These are phyloP conservation scores for Drosophila obscura DNA, from an alignment of 1,140 invertebrate genomes.

Conservation along the genomic window DNA sequence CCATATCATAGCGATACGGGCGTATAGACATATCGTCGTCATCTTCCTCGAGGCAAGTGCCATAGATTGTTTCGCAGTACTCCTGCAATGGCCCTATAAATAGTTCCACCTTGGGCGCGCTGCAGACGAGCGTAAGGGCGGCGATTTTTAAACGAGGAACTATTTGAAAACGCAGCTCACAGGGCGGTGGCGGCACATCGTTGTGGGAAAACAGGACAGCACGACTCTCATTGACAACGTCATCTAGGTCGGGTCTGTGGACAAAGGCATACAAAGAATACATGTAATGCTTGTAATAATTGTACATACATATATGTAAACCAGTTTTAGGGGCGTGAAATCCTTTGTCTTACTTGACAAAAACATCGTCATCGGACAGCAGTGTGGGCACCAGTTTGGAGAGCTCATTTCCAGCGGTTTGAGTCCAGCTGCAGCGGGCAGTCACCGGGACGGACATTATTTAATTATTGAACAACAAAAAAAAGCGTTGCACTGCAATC, in stretches of 20 bases:
- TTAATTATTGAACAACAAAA: slow-evolving; percentile 8
- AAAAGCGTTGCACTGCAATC: slow-evolving; percentile 9
- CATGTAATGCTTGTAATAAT: slow-evolving; percentile 1
- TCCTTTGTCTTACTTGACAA: slow-evolving; percentile 77
- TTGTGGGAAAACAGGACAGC: slow-evolving; percentile 55
- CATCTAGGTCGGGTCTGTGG: slow-evolving; percentile 61
- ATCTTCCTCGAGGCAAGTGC: slow-evolving; percentile 61
- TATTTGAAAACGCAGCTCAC: slow-evolving; percentile 63
- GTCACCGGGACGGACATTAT: slow-evolving; percentile 57
- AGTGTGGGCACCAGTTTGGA: slow-evolving; percentile 53
- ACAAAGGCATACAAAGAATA: slow-evolving; percentile 16
- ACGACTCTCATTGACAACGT: slow-evolving; percentile 63
- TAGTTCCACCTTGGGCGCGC: slow-evolving; percentile 68
- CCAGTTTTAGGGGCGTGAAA: slow-evolving; percentile 55
- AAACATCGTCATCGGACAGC: slow-evolving; percentile 64
- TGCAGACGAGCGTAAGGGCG: slow-evolving; percentile 69
- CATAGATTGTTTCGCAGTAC: slow-evolving; percentile 73
- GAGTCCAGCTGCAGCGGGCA: slow-evolving; percentile 57
- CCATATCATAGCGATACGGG: slow-evolving; percentile 75
- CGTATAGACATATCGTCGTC: slow-evolving; percentile 53
- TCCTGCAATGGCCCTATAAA: slow-evolving; percentile 70
- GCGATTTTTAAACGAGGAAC: slow-evolving; percentile 66
- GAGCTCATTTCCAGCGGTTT: slow-evolving; percentile 55
- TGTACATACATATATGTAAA: slow-evolving; percentile 30
- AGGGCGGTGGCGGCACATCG: slow-evolving; percentile 33